Base-by-base conservation (phyloP, 92 coral and sea anemone species). In the Paragorgia papillata region DNA sequence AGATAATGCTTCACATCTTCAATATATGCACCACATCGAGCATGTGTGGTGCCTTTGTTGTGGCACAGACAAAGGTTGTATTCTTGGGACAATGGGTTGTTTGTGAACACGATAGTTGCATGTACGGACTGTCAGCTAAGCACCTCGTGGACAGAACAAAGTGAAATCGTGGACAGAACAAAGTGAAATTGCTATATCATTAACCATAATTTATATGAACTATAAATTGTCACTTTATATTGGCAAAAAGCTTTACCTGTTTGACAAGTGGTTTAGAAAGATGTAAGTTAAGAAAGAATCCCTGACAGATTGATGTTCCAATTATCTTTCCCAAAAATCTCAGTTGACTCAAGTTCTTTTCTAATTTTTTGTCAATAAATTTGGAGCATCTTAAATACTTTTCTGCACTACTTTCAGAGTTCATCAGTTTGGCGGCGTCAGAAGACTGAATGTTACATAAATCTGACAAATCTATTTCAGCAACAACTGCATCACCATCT, bases 261-360 rank as follows among this genome's bases (percentile, higher is more conserved):
- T 93, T 93, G 18, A 91, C 94, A n/a, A 93, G 85, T 22, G 96
- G 94, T 78, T 93, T 91, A 25, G 97, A 88, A 17, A 93, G 74
- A 57, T 88, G 89, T 17, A 93, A 83, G 80, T 85, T 86, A 9
- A 93, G 81, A 17, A 91, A 82, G 75, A 87, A 53, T 19, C 82
- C 80, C 68, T 93, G 86, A 79, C 91, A 93, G 75, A 93, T 83
- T 25, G 97, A 90, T 51, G 83, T 64, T 25, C 97, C 97, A 30
- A 91, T 80, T 64, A 93, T 74, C 26, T 86, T 90, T 41, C 97
- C 97, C 28, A 91, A 79, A 53, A 91, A 85, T 22, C 88, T 90
- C 18, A 93, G 80, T 80, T 88, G 97, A 51, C 85, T 75, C 68
- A 88, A 79, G 74, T 90, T 91, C 59, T 68, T 14, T 22, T 7